These are phyloP conservation scores for Masticophis lateralis DNA, from an alignment of 2,797 vertebrate genomes.

Conservation along the genomic window DNA sequence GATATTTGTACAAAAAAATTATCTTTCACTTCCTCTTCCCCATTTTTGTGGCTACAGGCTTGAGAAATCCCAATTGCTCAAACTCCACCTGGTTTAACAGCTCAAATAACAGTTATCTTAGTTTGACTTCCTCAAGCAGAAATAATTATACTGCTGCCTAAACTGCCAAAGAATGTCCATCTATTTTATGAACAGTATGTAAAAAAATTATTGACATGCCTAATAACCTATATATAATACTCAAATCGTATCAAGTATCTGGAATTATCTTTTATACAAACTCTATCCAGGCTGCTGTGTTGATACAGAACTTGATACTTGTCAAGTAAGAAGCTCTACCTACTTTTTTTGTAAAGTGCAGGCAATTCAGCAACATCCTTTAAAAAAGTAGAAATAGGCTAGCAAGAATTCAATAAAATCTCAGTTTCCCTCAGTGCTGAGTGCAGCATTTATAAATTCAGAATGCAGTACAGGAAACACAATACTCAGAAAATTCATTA, in stretches of 20 bases:
- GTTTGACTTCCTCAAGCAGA: constrained; percentile 28
- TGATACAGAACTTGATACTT: not conserved
- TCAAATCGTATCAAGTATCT: not conserved
- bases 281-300: not conserved
- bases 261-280: not conserved
- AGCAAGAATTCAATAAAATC: constrained; percentile 1
- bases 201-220: constrained; percentile 1
- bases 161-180: constrained; percentile 1
- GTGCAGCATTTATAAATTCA: not conserved
- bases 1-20: not conserved
- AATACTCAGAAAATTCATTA: not conserved
- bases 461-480: constrained; percentile 4
- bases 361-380: not conserved
- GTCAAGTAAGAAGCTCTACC: not conserved
- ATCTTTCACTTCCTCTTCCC: constrained; percentile 59
- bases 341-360: not conserved
- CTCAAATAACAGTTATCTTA: constrained; percentile 40
- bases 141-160: not conserved
- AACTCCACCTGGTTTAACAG: constrained; percentile 38
- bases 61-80: constrained; percentile 61
- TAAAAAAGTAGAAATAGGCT: not conserved
- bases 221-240: not conserved
- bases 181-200: not conserved
- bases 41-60: constrained; percentile 58
- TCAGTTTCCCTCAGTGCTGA: not conserved